Base-by-base conservation (phyloP, 2,888 invertebrate genomes). In the Thecophora atra region DNA sequence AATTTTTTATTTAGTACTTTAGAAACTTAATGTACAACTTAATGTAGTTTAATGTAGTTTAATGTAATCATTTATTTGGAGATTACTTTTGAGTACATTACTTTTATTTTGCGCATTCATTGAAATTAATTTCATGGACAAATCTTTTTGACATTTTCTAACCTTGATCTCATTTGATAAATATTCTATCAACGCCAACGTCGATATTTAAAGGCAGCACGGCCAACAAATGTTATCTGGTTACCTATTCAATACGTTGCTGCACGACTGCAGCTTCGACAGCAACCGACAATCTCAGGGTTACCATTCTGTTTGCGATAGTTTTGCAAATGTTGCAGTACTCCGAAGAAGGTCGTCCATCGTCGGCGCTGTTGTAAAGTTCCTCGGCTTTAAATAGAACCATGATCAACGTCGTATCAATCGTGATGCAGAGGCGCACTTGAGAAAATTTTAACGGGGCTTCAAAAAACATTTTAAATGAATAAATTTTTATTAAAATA, bases 281-380 rank as follows among this genome's bases (percentile, higher is more conserved):
- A 44, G 47, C 64, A 37, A 26, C 51, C 54, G 30, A 54, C 66
- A 42, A 19, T 21, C 21, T 42, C 67, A 67, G 56, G 67, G 67
- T 67, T 67, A 37, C 37, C 11, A 67, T 54, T 54, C 42, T 13
- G 54, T 17, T 67, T 56, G 56, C 42, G 67, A 67, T 67, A 54
- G 67, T 67, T 67, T 54, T 37, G 54, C 19, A 47, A 67, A 47
- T 47, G 64, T 24, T 67, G 54, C 54, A 67, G 56, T 56, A 24
- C 56, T 67, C 54, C 42, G 56, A 54, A 67, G 67, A 67, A 67
- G 67, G 67, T 67, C 67, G 37, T 37, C 15, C 64, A 42, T 63
- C 47, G 64, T 47, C 26, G 17, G 3, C 13, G 64, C 47, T 44
- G 64, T 24, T 64, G 64, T 47, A 64, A 64, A 64, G 64, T 64